phyloP scores from a whole-genome alignment of 1,140 invertebrate species.

The Calephelis virginiensis region DNA sequence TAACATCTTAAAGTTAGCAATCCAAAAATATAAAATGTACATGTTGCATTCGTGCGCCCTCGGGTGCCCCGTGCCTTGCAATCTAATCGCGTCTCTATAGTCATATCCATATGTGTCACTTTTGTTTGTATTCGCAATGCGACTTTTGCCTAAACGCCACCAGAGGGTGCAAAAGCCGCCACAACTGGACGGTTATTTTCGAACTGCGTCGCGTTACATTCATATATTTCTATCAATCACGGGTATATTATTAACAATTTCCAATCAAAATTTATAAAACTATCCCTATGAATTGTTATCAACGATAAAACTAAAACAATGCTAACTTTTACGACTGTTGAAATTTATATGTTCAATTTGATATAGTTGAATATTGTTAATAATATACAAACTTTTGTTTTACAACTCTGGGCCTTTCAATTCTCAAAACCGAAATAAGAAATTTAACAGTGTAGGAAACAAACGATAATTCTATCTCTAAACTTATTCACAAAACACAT shows the following conservation, averaged over 20 bases:
- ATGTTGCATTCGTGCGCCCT: slow-evolving; percentile 72
- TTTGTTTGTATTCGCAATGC: slow-evolving; percentile 43
- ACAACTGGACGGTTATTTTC: slow-evolving; percentile 74
- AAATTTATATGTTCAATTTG: slow-evolving; percentile 30
- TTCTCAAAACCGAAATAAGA: slow-evolving; percentile 30
- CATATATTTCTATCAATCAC: slow-evolving; percentile 43
- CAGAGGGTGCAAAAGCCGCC: slow-evolving; percentile 72
- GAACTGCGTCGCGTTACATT: slow-evolving; percentile 64
- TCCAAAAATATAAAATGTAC: slow-evolving; percentile 79
- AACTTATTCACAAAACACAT: slow-evolving; percentile 10
- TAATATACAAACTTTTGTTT: slow-evolving; percentile 33
- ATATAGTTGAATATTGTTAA: slow-evolving; percentile 38
- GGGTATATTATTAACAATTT: slow-evolving; percentile 47
- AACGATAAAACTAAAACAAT: slow-evolving; percentile 10
- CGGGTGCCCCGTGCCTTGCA: slow-evolving; percentile 53
- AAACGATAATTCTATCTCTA: neutral
- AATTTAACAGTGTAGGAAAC: slow-evolving; percentile 5
- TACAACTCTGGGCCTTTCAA: slow-evolving; percentile 46
- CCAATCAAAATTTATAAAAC: slow-evolving; percentile 24
- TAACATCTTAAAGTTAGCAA: slow-evolving; percentile 78
- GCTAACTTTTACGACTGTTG: slow-evolving; percentile 24
- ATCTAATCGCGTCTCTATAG: slow-evolving; percentile 47
- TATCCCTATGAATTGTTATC: slow-evolving; percentile 18
- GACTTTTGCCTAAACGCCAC: slow-evolving; percentile 58
- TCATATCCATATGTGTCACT: slow-evolving; percentile 35